These are phyloP conservation scores for Aulostomus chinensis DNA, from an alignment of 2,797 vertebrate genomes.

Conservation along the genomic window DNA sequence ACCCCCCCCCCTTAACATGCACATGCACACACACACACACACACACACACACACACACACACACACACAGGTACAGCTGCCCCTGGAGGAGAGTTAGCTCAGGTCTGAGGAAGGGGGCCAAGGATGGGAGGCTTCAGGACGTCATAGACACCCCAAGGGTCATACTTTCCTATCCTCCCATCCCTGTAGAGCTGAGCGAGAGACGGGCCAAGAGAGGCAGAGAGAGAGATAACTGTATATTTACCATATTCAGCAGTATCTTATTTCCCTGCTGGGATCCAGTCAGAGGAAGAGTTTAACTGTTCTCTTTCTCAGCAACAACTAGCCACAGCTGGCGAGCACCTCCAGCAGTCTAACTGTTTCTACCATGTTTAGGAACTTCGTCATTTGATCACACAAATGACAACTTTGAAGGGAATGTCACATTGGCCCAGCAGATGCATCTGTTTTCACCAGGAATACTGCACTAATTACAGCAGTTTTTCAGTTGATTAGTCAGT, in stretches of 20 bases:
- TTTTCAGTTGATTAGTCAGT: background rate
- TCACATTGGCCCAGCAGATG: background rate
- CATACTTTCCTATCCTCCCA: conserved; percentile 68
- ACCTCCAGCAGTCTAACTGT: conserved; percentile 21
- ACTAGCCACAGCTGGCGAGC: conserved; percentile 53
- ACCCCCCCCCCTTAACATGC: conserved; percentile 73
- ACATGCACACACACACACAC: conserved; percentile 21
- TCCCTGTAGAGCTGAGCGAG: conserved; percentile 65
- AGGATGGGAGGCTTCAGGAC: conserved; percentile 51
- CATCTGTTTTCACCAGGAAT: background rate
- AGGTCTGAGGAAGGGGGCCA: conserved; percentile 40
- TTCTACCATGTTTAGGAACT: conserved; percentile 3
- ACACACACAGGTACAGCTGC: conserved; percentile 23
- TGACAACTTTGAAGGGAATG: background rate
- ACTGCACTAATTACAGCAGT: background rate
- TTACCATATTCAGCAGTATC: conserved; percentile 76
- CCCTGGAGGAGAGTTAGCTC: conserved; percentile 72
- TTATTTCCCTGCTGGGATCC: conserved; percentile 64
- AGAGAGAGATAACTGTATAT: conserved; percentile 64
- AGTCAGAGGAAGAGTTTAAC: conserved; percentile 68
- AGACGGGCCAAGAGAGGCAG: conserved; percentile 42
- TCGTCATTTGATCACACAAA: conserved; percentile 7
- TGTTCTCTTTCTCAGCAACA: conserved; percentile 63
- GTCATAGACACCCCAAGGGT: conserved; percentile 68
- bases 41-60: conserved; percentile 20